These are phyloP conservation scores for Hemichromis elongatus DNA, from an alignment of 2,113 vertebrate species.

Conservation along the genomic window DNA sequence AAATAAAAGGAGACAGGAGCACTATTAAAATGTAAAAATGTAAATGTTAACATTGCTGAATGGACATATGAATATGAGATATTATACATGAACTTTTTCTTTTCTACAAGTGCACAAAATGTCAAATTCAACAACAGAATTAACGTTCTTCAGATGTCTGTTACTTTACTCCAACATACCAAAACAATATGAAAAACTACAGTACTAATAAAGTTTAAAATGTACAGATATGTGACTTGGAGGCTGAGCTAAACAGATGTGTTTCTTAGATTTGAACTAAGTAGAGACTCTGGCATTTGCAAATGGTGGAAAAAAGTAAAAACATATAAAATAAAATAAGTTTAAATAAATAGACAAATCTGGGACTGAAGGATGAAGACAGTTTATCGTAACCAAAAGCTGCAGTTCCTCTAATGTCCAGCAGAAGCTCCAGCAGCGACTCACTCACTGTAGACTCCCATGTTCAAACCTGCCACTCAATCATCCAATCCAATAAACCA, in stretches of 20 bases:
- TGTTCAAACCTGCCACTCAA: neutral
- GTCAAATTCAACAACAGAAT: neutral
- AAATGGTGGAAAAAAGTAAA: neutral
- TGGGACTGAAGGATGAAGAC: neutral
- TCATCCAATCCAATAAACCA: neutral
- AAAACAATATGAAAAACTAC: neutral
- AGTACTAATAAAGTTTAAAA: neutral
- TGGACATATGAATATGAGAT: neutral
- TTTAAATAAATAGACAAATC: neutral
- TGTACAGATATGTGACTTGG: neutral
- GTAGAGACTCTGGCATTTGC: neutral
- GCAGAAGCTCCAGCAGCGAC: neutral
- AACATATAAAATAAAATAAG: neutral
- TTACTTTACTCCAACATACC: neutral
- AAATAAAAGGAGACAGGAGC: accelerated
- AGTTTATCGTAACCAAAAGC: neutral
- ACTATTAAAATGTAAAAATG: neutral
- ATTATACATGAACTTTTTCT: neutral
- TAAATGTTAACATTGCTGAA: neutral
- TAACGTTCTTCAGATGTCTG: neutral
- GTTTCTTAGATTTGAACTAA: neutral
- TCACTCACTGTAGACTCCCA: neutral
- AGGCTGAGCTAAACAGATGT: neutral
- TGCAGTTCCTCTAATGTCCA: neutral
- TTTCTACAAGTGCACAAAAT: neutral